phyloP scores from a whole-genome alignment of 1,140 invertebrate genomes.

The Drosophila obscura region DNA sequence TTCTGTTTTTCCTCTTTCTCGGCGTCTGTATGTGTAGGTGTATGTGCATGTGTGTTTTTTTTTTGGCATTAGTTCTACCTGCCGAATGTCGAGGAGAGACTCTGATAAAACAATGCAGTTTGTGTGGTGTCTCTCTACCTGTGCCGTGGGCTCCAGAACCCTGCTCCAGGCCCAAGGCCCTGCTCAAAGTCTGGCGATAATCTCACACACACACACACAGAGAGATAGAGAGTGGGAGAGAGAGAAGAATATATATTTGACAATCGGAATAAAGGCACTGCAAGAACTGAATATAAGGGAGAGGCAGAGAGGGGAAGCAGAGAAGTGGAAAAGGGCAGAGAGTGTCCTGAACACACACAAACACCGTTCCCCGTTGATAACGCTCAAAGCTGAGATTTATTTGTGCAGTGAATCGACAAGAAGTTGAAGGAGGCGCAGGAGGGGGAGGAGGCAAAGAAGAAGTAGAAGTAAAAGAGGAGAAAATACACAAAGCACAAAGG shows the following conservation, averaged over 20 bases:
- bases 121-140: slow-evolving; percentile 58
- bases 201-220: slow-evolving; percentile 30
- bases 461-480: no score
- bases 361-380: slow-evolving; percentile 42
- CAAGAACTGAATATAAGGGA: slow-evolving; percentile 27
- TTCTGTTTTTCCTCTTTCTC: slow-evolving; percentile 13
- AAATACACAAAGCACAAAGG: slow-evolving; percentile 41
- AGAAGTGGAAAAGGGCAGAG: slow-evolving; percentile 45
- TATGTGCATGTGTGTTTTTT: slow-evolving; percentile 2
- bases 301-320: slow-evolving; percentile 24
- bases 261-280: slow-evolving; percentile 63
- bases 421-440: slow-evolving; percentile 27
- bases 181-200: slow-evolving; percentile 11
- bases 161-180: not conserved
- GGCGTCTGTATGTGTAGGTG: no score
- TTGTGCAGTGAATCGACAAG: slow-evolving; percentile 80
- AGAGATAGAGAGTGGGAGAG: slow-evolving; percentile 7
- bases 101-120: slow-evolving; percentile 74
- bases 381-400: slow-evolving; percentile 78
- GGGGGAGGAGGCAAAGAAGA: slow-evolving; percentile 13
- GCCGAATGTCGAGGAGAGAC: slow-evolving; percentile 17
- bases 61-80: slow-evolving; percentile 75
- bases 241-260: slow-evolving; percentile 53
- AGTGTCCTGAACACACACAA: slow-evolving; percentile 60
- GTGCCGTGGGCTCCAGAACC: slow-evolving; percentile 51